Evolutionary conservation across 2,888 invertebrate species (phyloP), one percentile per base, ranked within the genome.

Genomic region (Tolmerus cingulatus): DNA sequence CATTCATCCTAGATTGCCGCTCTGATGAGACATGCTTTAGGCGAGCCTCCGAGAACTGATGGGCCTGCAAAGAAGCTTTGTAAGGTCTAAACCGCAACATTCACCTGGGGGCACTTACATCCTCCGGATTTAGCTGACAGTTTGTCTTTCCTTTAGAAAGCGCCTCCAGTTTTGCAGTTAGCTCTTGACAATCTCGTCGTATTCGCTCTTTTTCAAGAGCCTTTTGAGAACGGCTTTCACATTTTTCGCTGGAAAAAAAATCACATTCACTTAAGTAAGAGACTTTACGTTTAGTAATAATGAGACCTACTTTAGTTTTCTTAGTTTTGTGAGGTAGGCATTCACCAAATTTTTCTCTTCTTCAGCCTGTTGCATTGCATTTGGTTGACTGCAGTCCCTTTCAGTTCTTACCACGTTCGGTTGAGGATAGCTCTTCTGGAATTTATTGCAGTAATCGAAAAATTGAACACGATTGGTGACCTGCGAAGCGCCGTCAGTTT

Each of bases 1-100:
- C 92, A 89, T 95, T 94, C 90, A 95, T 92, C 88, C 93, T 93
- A 82, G 92, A 91, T 89, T 95, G 94, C 74, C 92, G 93, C 23
- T 92, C 91, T 12, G 90, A 89, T 57, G 93, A 92, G 37, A 91
- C 89, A 88, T 94, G 93, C 23, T 92, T 92, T 87, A 93, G 91
- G 16, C 94, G 92, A 76, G 92, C 91, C 27, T 93, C 92, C 0
- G 93, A 90, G 91, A 93, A 92, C 84, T 93, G 92, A 88, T 93
- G 91, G 1, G 92, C 90, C 92, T 92, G 27, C 9, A 88, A 82
- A 55, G 5, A 46, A 16, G 77, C 34, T 46, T 79, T 78, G 77
- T 77, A 27, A 51, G 5, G 9, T 23, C 12, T 51, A 30, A 19
- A 34, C 14, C 3, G 40, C 12, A 12, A 16, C n/a, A 27, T 43